phyloP scores from a whole-genome alignment of 1,140 invertebrate genomes.

The Ceratina australensis region DNA sequence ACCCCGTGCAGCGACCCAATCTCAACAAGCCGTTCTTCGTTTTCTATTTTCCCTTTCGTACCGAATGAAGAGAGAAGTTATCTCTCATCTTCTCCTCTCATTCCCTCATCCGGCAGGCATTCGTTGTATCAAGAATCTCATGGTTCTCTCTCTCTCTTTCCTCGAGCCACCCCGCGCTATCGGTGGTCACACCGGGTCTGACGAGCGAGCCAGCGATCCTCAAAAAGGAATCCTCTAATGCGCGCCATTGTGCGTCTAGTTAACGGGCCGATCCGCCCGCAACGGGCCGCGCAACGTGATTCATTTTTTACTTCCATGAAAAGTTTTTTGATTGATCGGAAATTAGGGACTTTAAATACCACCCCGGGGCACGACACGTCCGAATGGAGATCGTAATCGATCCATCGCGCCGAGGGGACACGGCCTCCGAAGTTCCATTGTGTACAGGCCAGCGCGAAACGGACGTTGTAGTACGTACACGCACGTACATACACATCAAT shows the following conservation, averaged over 20 bases:
- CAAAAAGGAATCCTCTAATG: slow-evolving; percentile 62
- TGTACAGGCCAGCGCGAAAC: neutral
- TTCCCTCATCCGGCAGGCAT: slow-evolving; percentile 25
- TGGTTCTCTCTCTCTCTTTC: slow-evolving; percentile 18
- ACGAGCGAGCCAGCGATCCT: slow-evolving; percentile 42
- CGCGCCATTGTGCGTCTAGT: slow-evolving; percentile 74
- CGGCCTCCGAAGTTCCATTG: slow-evolving; percentile 9
- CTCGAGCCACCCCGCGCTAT: slow-evolving; percentile 32
- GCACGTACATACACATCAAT: slow-evolving; percentile 27
- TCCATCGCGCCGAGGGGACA: slow-evolving; percentile 37
- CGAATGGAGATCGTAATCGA: slow-evolving; percentile 75
- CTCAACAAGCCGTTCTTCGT: slow-evolving; percentile 70
- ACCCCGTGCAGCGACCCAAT: slow-evolving; percentile 60
- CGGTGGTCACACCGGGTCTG: slow-evolving; percentile 47
- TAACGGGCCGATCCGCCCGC: slow-evolving; percentile 71
- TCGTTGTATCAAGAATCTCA: slow-evolving; percentile 54
- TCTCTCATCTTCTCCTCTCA: slow-evolving; percentile 71
- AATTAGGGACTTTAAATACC: slow-evolving; percentile 77
- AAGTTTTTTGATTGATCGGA: slow-evolving; percentile 77
- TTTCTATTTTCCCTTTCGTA: slow-evolving; percentile 72
- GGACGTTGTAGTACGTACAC: slow-evolving; percentile 21
- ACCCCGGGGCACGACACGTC: slow-evolving; percentile 73
- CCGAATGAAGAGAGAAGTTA: slow-evolving; percentile 71
- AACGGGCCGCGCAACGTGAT: slow-evolving; percentile 57
- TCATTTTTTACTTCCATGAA: slow-evolving; percentile 72